phyloP scores from a whole-genome alignment of 2,113 vertebrate species.

The Myrmophylax atrothorax region DNA sequence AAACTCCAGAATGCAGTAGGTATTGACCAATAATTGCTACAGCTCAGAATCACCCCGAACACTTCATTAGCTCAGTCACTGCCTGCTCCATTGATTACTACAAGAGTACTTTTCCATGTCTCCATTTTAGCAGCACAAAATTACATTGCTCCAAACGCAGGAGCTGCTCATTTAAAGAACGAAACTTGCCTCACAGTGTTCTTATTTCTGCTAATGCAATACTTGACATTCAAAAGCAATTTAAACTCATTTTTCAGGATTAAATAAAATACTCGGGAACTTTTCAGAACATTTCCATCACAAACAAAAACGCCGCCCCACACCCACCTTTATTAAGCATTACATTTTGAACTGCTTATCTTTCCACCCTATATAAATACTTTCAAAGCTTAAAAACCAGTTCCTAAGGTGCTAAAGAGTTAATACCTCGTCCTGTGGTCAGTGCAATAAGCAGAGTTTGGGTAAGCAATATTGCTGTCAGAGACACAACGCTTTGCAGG shows the following conservation, averaged over 20 bases:
- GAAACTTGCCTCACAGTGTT: not conserved
- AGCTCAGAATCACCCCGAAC: not conserved
- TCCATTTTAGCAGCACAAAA: not conserved
- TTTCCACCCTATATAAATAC: not conserved
- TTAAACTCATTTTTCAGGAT: not conserved
- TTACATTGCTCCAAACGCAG: not conserved
- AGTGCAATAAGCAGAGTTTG: conserved; percentile 69
- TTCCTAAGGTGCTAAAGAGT: conserved; percentile 38
- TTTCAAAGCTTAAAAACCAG: not conserved
- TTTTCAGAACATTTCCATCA: not conserved
- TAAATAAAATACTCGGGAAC: not conserved
- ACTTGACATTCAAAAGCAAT: not conserved
- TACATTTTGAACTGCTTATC: not conserved
- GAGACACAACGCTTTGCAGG: conserved; percentile 78
- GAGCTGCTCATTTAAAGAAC: not conserved
- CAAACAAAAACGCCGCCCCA: not conserved
- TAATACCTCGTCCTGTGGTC: conserved; percentile 60
- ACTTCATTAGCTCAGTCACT: not conserved
- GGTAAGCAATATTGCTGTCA: conserved; percentile 67
- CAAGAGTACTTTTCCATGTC: not conserved
- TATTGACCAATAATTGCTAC: not conserved
- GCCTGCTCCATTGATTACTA: not conserved
- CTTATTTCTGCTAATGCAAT: not conserved
- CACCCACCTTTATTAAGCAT: not conserved
- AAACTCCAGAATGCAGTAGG: not conserved